Percentiles rank a stretch among this genome's conserved stretches.
Conservation (phyloP, 2,113 vertebrate species). For the Sander lucioperca region DNA sequence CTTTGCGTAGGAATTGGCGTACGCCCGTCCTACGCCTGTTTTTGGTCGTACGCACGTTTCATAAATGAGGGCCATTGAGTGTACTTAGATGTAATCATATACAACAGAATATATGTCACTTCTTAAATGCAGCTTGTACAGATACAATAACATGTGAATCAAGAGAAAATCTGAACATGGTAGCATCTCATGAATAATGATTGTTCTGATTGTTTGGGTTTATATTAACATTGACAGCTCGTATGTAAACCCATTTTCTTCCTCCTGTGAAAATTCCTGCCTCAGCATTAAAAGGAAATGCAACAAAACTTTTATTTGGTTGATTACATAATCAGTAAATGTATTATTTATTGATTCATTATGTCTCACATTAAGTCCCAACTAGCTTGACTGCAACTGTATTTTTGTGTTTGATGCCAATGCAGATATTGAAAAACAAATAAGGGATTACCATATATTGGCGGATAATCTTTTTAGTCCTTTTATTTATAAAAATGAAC, state of each 20-base stretch:
- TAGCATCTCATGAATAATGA: background rate
- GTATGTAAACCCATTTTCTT: background rate
- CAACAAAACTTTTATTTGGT: background rate
- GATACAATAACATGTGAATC: background rate
- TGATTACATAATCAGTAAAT: background rate
- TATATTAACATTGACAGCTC: background rate
- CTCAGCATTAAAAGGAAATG: background rate
- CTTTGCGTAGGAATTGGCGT: too few relatives aligned
- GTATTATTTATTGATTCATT: background rate
- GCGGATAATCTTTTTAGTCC: background rate
- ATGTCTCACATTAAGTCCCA: background rate
- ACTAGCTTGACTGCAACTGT: background rate
- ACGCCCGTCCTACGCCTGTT: too few relatives aligned
- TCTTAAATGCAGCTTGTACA: background rate
- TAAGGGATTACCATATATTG: background rate
- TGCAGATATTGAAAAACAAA: background rate
- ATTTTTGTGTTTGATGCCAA: background rate
- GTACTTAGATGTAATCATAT: too few relatives aligned
- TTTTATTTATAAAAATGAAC: too few relatives aligned
- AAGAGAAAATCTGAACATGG: background rate
- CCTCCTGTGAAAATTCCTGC: background rate
- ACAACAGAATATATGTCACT: background rate
- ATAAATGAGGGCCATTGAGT: too few relatives aligned
- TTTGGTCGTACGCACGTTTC: too few relatives aligned
- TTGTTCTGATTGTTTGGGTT: background rate